Conservation (phyloP, 35 echinoderm and acorn worm genomes). For the Diadema setosum region DNA sequence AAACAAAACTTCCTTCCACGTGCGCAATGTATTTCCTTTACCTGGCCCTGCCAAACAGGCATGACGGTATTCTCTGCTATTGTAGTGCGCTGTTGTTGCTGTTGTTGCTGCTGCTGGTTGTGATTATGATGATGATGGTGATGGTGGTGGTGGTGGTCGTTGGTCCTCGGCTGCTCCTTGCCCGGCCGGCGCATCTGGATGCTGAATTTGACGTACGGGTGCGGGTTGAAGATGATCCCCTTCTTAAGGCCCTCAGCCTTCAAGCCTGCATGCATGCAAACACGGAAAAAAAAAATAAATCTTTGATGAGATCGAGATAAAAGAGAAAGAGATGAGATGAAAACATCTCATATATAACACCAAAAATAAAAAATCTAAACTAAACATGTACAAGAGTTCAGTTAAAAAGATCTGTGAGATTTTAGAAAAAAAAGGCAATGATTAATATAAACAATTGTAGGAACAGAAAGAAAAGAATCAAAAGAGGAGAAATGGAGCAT, state of each 20-base stretch:
- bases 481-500: too few species aligned
- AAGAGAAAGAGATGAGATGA: too few species aligned
- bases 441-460: too few species aligned
- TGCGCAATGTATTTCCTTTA: too few species aligned
- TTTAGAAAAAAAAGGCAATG: too few species aligned
- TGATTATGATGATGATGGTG: conserved; percentile 67
- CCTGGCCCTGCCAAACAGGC: conserved; percentile 89
- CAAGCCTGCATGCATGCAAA: conserved; percentile 33
- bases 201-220: conserved; percentile 92
- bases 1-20: too few species aligned
- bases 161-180: neutral
- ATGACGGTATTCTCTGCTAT: conserved; percentile 91
- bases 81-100: conserved; percentile 74
- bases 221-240: conserved; percentile 98
- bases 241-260: conserved; percentile 91
- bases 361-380: too few species aligned
- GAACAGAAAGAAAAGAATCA: too few species aligned
- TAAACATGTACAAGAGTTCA: too few species aligned
- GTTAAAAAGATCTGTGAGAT: too few species aligned
- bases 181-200: conserved; percentile 61
- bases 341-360: too few species aligned
- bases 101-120: conserved; percentile 28
- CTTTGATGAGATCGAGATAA: neutral
- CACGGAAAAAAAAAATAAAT: neutral
- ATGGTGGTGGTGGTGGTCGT: conserved; percentile 57